Base-by-base conservation (phyloP, 2,113 vertebrate genomes). In the Odocoileus hemionus region DNA sequence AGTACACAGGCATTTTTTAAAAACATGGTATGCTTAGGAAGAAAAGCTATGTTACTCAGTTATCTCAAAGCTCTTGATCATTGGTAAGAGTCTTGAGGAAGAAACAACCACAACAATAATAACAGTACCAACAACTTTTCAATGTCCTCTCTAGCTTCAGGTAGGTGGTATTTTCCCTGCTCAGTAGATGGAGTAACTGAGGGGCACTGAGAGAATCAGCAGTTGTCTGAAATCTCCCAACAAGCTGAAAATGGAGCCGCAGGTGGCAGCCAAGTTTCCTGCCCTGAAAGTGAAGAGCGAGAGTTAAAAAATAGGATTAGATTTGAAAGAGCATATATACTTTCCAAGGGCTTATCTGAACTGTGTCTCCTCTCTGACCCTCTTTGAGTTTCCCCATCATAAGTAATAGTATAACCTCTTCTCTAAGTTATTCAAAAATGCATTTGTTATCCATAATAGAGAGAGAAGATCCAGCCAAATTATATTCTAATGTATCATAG, bases 381-480 rank as follows among this genome's bases (percentile, higher is more conserved):
- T 95, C 76, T 95, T 90, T 80, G 83, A 95, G 91, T 90, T 98
- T 97, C 84, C 93, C 58, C 94, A 96, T 96, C 91, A 58, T 94
- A 97, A 98, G 86, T 97, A 97, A 97, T 96, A 80, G 89, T 84
- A 36, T 30, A 89, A 86, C 87, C 95, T 96, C 97, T 93, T 96
- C 79, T 97, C 93, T 93, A 95, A 98, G 96, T 97, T 93, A 95
- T 96, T 97, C 89, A 97, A 98, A 98, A 97, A 97, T 96, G 96
- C 95, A 97, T 98, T 98, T 97, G 91, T 97, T 98, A 95, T 97
- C 95, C 86, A 86, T 98, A 97, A 97, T 95, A 98, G 95, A 97
- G 96, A 97, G 96, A 96, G 93, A 96, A 97, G 43, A 79, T 88
- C 55, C 86, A 98, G 98, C 97, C 97, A 98, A 98, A 97, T 98